Evolutionary conservation across 2,797 vertebrate genomes (phyloP).

Genomic region (Nyctalus aviator): DNA sequence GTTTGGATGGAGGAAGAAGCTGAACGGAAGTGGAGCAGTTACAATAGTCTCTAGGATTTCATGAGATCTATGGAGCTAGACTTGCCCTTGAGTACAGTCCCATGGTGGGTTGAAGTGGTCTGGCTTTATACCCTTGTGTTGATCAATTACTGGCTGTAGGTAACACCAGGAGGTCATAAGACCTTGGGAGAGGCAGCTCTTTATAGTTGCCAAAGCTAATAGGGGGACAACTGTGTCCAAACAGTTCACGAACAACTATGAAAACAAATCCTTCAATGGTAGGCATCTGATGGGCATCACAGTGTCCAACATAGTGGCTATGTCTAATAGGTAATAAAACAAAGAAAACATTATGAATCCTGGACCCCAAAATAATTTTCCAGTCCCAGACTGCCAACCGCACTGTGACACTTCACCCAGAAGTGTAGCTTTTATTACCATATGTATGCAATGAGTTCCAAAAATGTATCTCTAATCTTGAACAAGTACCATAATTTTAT

Average conservation of each 20-base stretch:
- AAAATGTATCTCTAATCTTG: neutral
- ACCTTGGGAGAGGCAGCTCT: neutral
- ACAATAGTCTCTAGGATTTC: neutral
- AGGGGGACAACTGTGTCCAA: neutral
- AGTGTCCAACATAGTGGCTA: neutral
- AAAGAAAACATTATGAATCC: neutral
- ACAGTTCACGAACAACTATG: neutral
- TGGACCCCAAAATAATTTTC: neutral
- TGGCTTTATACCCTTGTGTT: neutral
- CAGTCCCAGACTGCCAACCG: neutral
- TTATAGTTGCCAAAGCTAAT: neutral
- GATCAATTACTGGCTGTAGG: neutral
- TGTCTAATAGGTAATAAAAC: neutral
- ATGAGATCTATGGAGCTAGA: neutral
- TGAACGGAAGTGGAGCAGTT: neutral
- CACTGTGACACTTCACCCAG: neutral
- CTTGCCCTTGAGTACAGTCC: neutral
- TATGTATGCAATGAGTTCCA: neutral
- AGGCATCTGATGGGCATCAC: accelerated
- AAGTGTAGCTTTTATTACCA: neutral
- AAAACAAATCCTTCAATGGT: neutral
- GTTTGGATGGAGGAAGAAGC: neutral
- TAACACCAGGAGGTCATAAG: neutral
- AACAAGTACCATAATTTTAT: neutral
- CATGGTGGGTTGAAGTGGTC: neutral